Base-by-base conservation (phyloP, 2,797 vertebrate species). In the Sebastes baramenuke region DNA sequence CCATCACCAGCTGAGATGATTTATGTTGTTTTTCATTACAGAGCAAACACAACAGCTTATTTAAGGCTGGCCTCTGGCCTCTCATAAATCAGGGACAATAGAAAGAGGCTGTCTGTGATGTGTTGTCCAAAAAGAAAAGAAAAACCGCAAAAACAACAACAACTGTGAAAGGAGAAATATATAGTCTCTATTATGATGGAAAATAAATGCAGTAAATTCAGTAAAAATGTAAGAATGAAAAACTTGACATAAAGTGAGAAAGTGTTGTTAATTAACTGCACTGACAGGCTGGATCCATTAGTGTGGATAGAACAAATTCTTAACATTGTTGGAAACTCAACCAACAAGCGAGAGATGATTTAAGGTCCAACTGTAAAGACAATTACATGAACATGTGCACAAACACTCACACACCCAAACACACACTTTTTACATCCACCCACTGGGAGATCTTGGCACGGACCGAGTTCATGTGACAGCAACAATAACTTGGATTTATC, bases 401-500 rank as follows among this genome's bases (percentile, higher is more conserved):
- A 82, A 30, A 75, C 46, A 59, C 64, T 16, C 30, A 56, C 49
- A 77, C 74, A 61, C 65, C 7, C 14, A 61, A 3, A 66, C 38
- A 71, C 59, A 76, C 79, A 55, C 65, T 72, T 77, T 55, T 55
- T 42, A 72, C 20, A 49, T 52, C 58, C 59, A 64, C 58, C 64
- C 29, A 74, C 27, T 38, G 49, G 54, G 66, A 75, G 73, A 73
- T 66, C 72, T 86, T 75, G 62, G 72, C 72, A 62, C 65, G 59
- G 65, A 29, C 30, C 5, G 5, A 6, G n/a, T 25, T 54, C 20
- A 22, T n/a, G 18, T 38, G 82, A 90, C 75, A 74, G 72, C 46
- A 67, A 65, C 59, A 58, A 60, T 83, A 88, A 88, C 22, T 87
- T 66, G 65, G 12, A 72, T 87, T 90, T 82, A 91, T n/a, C 76